phyloP scores from a whole-genome alignment of 2,888 invertebrate genomes.

The Pteria penguin region DNA sequence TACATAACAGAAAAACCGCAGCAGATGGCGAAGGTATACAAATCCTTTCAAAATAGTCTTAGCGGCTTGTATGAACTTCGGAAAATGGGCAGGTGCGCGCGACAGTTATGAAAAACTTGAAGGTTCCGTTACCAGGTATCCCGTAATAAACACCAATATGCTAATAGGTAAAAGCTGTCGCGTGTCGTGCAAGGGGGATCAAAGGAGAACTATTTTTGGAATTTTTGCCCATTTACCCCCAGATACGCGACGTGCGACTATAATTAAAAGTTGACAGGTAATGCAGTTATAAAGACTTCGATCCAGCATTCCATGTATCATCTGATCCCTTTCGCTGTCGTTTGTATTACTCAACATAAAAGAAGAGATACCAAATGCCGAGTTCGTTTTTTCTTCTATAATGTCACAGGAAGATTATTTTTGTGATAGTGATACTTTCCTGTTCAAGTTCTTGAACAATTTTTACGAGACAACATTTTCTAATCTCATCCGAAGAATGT shows the following conservation, averaged over 20 bases:
- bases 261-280: not conserved
- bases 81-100: conserved; percentile 35
- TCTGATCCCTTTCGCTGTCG: too few relatives aligned
- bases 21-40: conserved; percentile 23
- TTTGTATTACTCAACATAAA: too few relatives aligned
- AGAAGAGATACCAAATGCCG: too few relatives aligned
- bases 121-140: conserved; percentile 38
- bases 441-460: too few relatives aligned
- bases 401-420: too few relatives aligned
- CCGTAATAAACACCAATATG: conserved; percentile 22
- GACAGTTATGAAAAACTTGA: conserved; percentile 25
- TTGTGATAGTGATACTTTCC: too few relatives aligned
- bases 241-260: not conserved
- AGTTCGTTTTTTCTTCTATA: too few relatives aligned
- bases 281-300: too few relatives aligned
- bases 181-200: conserved; percentile 25
- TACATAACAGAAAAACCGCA: conserved; percentile 25
- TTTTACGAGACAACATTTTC: too few relatives aligned
- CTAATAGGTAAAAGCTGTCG: conserved; percentile 31
- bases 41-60: conserved; percentile 21
- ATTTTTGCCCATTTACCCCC: not conserved
- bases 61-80: conserved; percentile 13
- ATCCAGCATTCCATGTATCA: too few relatives aligned
- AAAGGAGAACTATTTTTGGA: not conserved
- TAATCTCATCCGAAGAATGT: too few relatives aligned